These are phyloP conservation scores for Cherax quadricarinatus DNA, from an alignment of 1,140 invertebrate genomes.

Conservation along the genomic window DNA sequence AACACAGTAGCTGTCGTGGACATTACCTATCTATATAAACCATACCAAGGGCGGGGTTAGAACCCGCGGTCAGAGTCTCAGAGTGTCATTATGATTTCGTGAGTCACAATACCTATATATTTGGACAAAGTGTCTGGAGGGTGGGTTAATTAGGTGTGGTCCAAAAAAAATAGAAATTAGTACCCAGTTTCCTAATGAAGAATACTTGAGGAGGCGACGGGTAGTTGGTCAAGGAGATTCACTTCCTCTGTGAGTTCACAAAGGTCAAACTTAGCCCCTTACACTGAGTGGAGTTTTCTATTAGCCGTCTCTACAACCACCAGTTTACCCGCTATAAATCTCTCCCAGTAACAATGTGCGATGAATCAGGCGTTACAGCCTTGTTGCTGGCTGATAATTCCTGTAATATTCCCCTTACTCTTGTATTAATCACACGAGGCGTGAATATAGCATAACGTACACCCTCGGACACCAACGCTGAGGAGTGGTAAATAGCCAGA, in stretches of 20 bases:
- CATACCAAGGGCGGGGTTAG: too few species aligned
- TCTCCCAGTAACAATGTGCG: background rate
- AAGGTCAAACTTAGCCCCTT: background rate
- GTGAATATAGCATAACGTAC: conserved; percentile 18
- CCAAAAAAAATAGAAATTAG: too few species aligned
- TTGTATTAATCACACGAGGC: conserved; percentile 34
- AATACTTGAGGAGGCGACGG: too few species aligned
- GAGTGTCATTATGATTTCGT: too few species aligned
- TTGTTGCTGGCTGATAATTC: conserved; percentile 22
- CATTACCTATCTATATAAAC: too few species aligned
- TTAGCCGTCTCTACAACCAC: conserved; percentile 4
- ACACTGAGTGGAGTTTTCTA: background rate
- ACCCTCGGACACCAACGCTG: background rate
- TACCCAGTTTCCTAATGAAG: too few species aligned
- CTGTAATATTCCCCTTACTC: conserved; percentile 33
- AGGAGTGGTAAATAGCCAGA: background rate
- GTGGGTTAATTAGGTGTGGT: too few species aligned
- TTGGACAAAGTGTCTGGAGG: too few species aligned
- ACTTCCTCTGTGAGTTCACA: background rate
- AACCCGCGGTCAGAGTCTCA: too few species aligned
- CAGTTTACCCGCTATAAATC: conserved; percentile 39
- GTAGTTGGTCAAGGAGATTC: too few species aligned
- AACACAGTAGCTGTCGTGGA: too few species aligned
- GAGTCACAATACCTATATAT: too few species aligned
- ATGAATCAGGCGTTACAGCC: conserved; percentile 16